These are phyloP conservation scores for Larimichthys polyactis DNA, from an alignment of 2,113 vertebrate genomes.

Conservation along the genomic window DNA sequence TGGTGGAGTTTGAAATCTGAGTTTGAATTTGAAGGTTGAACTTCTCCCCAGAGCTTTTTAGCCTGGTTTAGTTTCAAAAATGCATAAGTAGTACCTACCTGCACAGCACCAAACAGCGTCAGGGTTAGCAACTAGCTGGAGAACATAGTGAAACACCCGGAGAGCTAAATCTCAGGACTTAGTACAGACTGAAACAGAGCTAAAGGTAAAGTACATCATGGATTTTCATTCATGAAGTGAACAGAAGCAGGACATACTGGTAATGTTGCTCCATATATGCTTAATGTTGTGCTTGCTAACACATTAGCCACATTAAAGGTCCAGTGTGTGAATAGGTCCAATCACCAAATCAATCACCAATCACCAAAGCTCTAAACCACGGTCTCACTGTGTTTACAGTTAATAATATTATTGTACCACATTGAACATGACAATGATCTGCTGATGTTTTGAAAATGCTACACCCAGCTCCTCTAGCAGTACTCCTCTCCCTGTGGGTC, in stretches of 20 bases:
- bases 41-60: background rate
- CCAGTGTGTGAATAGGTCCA: no score
- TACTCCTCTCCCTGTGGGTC: conserved; percentile 80
- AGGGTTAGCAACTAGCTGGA: background rate
- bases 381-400: conserved; percentile 21
- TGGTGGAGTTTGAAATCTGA: background rate
- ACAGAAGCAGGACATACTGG: background rate
- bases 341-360: no score
- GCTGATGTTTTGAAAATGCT: background rate
- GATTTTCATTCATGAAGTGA: background rate
- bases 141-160: background rate
- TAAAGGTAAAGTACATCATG: background rate
- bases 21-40: background rate
- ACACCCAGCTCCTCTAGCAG: conserved; percentile 67
- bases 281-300: background rate
- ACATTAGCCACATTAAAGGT: background rate
- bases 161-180: background rate
- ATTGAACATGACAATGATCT: background rate
- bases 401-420: conserved; percentile 10
- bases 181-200: background rate
- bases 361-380: background rate
- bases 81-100: background rate
- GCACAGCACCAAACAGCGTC: background rate
- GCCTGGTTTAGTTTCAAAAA: background rate
- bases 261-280: background rate